phyloP scores from a whole-genome alignment of 2,113 vertebrate genomes.

The Emberiza fucata region DNA sequence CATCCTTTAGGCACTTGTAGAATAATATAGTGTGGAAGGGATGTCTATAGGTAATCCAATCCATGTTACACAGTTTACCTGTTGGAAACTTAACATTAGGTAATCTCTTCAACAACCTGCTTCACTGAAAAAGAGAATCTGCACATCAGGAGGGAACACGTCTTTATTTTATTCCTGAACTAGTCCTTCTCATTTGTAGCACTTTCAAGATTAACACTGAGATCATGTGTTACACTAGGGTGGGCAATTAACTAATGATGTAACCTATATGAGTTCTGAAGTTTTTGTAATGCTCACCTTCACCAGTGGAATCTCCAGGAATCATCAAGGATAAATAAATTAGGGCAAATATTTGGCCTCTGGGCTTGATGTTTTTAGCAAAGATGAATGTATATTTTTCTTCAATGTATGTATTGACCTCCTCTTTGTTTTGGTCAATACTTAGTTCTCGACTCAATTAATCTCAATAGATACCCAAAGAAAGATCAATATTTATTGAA shows the following conservation, averaged over 20 bases:
- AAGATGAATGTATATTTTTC: background rate
- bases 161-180: background rate
- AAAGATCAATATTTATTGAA: background rate
- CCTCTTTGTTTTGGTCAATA: constrained; percentile 1
- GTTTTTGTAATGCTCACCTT: rapidly evolving
- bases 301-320: background rate
- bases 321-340: background rate
- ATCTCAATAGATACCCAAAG: constrained; percentile 3
- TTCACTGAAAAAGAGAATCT: background rate
- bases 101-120: background rate
- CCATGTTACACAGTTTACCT: background rate
- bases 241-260: background rate
- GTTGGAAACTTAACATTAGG: background rate
- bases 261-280: background rate
- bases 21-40: background rate
- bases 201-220: background rate
- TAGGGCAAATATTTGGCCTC: background rate
- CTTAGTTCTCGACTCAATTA: background rate
- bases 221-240: background rate
- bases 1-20: background rate
- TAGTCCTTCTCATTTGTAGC: background rate
- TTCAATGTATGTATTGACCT: background rate
- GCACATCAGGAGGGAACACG: background rate
- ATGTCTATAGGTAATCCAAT: background rate
- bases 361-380: background rate